Evolutionary conservation across 2,113 vertebrate species (phyloP).

Genomic region (Aegotheles bennettii): DNA sequence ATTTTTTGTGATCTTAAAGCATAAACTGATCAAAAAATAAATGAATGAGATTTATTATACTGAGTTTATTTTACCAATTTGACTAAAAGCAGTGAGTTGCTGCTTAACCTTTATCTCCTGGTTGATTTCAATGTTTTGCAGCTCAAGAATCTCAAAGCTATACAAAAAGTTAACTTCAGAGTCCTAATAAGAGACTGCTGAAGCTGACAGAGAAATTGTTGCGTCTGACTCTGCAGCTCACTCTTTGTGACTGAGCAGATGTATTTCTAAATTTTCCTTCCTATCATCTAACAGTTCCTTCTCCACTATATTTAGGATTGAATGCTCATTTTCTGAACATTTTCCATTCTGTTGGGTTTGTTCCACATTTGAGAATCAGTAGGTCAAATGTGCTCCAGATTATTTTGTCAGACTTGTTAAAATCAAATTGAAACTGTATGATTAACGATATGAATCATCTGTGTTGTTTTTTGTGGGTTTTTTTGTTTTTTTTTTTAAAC

Average conservation of each 20-base stretch:
- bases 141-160: not conserved
- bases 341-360: conserved; percentile 68
- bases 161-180: conserved; percentile 41
- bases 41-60: not conserved
- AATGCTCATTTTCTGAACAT: conserved; percentile 73
- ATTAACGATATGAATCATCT: conserved; percentile 71
- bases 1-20: conserved; percentile 9
- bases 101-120: not conserved
- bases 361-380: conserved; percentile 60
- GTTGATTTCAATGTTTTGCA: conserved; percentile 6
- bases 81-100: not conserved
- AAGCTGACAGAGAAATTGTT: conserved; percentile 46
- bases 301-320: conserved; percentile 72
- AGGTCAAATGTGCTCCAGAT: conserved; percentile 67
- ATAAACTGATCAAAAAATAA: not conserved
- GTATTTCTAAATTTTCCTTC: conserved; percentile 71
- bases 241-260: conserved; percentile 73
- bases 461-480: not conserved
- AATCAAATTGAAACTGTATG: conserved; percentile 65
- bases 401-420: conserved; percentile 67
- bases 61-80: not conserved
- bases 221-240: conserved; percentile 17
- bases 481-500: not conserved
- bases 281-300: conserved; percentile 61
- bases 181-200: conserved; percentile 26